A percentile compares a stretch with the other conserved stretches of the same genome.
Conservation (phyloP, 2,113 vertebrate species). For the Pagrus major region DNA sequence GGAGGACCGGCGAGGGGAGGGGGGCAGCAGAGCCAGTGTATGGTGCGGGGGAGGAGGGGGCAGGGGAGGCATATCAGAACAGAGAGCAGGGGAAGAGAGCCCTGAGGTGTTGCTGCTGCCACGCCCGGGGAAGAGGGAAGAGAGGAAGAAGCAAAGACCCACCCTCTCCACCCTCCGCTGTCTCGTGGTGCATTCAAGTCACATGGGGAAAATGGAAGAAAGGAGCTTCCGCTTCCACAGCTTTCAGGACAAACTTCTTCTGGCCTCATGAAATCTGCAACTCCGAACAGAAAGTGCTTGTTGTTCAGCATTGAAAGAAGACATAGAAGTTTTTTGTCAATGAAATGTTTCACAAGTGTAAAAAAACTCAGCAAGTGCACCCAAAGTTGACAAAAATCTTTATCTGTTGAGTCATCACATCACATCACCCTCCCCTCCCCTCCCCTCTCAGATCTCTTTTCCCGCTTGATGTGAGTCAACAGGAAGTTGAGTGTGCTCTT, state of each 20-base stretch:
- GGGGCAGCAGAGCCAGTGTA: neutral
- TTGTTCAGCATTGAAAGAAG: neutral
- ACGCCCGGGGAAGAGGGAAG: conserved; percentile 61
- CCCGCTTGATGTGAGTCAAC: conserved; percentile 78
- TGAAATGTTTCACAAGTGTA: neutral
- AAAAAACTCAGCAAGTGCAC: conserved; percentile 8
- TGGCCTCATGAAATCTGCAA: conserved; percentile 39
- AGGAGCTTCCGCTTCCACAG: neutral
- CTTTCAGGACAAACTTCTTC: conserved; percentile 11
- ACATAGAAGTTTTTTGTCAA: too few species aligned
- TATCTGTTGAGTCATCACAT: conserved; percentile 20
- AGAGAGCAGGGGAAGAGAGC: conserved; percentile 43
- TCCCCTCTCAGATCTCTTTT: conserved; percentile 22
- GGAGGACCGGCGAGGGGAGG: conserved; percentile 2
- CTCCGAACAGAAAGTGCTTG: neutral
- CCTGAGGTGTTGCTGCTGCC: conserved; percentile 71
- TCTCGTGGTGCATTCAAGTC: conserved; percentile 60
- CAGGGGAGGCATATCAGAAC: conserved; percentile 41
- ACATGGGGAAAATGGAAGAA: conserved; percentile 36
- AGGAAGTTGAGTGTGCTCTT: conserved; percentile 73
- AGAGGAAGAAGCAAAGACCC: conserved; percentile 40
- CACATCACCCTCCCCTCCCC: neutral
- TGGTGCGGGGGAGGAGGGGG: neutral
- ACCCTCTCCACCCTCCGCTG: conserved; percentile 39
- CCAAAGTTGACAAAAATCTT: neutral